Conservation (phyloP, 2,888 invertebrate species). For the Blastobasis adustella region DNA sequence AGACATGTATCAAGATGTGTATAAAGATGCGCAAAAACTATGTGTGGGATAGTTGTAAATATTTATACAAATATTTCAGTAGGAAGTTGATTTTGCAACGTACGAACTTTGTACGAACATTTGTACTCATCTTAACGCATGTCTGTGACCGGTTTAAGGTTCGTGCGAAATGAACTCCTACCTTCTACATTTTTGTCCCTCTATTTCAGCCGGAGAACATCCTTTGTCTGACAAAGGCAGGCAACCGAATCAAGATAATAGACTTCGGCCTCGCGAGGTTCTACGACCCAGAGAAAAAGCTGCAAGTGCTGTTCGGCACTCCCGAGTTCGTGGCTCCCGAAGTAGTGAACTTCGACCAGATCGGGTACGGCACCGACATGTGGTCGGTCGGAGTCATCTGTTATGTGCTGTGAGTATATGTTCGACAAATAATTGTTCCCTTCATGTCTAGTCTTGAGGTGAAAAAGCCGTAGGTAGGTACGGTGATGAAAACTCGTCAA, state of each 20-base stretch:
- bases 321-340: constrained; percentile 99
- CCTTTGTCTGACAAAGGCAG: constrained; percentile 93
- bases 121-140: no score
- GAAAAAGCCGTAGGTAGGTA: no score
- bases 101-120: no score
- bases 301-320: constrained; percentile 96
- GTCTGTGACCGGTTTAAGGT: no score
- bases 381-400: constrained; percentile 99
- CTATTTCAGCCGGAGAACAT: constrained; percentile 95
- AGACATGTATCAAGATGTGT: no score
- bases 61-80: no score
- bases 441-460: no score
- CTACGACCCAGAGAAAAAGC: constrained; percentile 92
- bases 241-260: constrained; percentile 99
- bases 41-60: no score
- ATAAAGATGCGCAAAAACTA: no score
- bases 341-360: constrained; percentile 98
- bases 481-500: no score
- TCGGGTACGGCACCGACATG: constrained; percentile 97
- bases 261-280: constrained; percentile 97
- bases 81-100: no score
- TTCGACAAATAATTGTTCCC: background rate
- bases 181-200: background rate
- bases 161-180: no score
- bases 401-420: constrained; percentile 93